Evolutionary conservation across 2,797 vertebrate species (phyloP).

Genomic region (Enteromius afrohamiltoni): DNA sequence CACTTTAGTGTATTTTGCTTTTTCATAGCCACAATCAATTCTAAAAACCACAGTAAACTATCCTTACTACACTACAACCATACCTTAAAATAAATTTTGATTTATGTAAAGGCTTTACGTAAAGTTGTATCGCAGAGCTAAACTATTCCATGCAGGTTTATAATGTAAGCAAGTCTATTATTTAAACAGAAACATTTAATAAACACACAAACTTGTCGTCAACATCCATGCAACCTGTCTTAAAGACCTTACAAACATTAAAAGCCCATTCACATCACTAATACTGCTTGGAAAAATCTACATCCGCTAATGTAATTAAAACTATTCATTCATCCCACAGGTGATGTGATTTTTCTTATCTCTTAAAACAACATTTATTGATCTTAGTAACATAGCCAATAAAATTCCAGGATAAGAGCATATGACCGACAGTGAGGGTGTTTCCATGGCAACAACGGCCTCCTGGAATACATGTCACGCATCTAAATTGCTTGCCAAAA

Average conservation of each 20-base stretch:
- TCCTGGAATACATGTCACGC: constrained; percentile 89
- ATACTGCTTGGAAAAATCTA: not conserved
- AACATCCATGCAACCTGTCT: not conserved
- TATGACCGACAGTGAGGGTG: constrained; percentile 54
- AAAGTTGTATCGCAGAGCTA: too few species aligned
- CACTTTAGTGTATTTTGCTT: not conserved
- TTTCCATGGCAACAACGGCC: constrained; percentile 82
- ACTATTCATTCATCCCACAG: constrained; percentile 32
- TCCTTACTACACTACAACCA: not conserved
- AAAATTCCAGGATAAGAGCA: constrained; percentile 47
- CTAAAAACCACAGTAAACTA: not conserved
- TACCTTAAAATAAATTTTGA: not conserved
- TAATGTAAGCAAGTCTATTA: not conserved
- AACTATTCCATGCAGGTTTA: constrained; percentile 2
- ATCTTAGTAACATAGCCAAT: constrained; percentile 53
- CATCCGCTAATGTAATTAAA: constrained; percentile 19
- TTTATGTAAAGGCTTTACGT: not conserved
- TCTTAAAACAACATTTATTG: constrained; percentile 49
- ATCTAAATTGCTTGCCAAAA: constrained; percentile 85
- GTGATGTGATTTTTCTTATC: constrained; percentile 19
- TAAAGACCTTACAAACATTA: not conserved
- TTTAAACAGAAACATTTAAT: not conserved
- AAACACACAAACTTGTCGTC: not conserved
- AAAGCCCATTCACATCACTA: not conserved
- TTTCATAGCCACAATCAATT: not conserved